Percentiles rank a stretch among this genome's conserved stretches.
These are phyloP conservation scores for Philhelius pedissequus DNA, from an alignment of 2,888 invertebrate genomes.

Conservation along the genomic window DNA sequence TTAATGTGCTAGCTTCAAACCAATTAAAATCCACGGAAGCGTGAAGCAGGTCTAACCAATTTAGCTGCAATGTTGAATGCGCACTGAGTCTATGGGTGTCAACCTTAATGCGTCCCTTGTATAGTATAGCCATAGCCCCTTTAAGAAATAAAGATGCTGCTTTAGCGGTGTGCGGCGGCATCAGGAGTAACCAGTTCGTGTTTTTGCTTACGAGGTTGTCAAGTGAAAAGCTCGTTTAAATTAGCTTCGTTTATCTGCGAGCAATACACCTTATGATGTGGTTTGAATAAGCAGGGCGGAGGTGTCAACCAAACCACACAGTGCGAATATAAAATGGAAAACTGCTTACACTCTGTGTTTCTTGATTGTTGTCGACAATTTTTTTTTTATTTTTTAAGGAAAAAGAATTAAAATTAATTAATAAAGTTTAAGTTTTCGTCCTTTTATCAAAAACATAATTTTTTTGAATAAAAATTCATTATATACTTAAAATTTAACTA, in stretches of 20 bases:
- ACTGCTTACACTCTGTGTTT: background rate
- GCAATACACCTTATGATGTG: constrained; percentile 47
- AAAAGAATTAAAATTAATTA: too few species aligned
- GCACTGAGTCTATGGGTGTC: constrained; percentile 47
- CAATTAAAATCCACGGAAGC: constrained; percentile 71
- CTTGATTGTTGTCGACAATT: background rate
- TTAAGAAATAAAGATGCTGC: background rate
- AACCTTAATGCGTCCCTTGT: background rate
- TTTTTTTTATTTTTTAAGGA: too few species aligned
- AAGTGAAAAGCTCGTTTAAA: constrained; percentile 53
- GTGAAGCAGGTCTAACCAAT: constrained; percentile 69
- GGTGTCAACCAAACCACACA: constrained; percentile 3
- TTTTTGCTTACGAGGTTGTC: constrained; percentile 49
- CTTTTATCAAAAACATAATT: too few species aligned
- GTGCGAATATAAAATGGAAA: constrained; percentile 12
- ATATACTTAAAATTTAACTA: too few species aligned
- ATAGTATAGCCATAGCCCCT: background rate
- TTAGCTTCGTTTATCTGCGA: constrained; percentile 61
- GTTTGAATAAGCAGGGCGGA: background rate
- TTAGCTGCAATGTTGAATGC: constrained; percentile 67
- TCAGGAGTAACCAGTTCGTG: background rate
- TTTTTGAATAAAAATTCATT: too few species aligned
- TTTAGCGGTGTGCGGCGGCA: background rate
- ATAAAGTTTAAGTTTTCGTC: too few species aligned
- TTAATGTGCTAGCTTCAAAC: constrained; percentile 67